These are phyloP conservation scores for Cephalopterus ornatus DNA, from an alignment of 2,113 vertebrate species.

Conservation along the genomic window DNA sequence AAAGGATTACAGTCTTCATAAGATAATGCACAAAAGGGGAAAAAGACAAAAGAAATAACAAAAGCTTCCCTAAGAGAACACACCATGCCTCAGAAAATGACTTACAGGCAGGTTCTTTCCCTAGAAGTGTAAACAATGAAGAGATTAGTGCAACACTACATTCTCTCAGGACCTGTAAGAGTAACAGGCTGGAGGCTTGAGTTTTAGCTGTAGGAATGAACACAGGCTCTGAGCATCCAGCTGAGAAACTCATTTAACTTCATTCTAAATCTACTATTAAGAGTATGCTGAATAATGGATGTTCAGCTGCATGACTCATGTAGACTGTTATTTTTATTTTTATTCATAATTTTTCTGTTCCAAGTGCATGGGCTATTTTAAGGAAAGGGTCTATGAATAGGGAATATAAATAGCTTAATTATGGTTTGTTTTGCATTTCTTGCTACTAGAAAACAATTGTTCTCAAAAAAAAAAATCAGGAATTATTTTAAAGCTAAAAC, in stretches of 20 bases:
- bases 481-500: conserved; percentile 15
- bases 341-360: conserved; percentile 61
- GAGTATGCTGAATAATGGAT: conserved; percentile 8
- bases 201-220: neutral
- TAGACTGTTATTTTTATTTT: conserved; percentile 53
- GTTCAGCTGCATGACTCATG: conserved; percentile 55
- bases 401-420: conserved; percentile 61
- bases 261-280: conserved; percentile 29
- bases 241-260: conserved; percentile 7
- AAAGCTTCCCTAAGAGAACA: neutral
- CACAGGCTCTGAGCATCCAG: neutral
- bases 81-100: neutral
- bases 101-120: neutral
- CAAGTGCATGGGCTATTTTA: conserved; percentile 55
- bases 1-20: neutral
- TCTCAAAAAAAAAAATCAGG: neutral
- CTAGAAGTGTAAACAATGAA: neutral
- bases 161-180: neutral
- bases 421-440: conserved; percentile 46
- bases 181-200: neutral
- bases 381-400: conserved; percentile 50
- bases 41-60: neutral
- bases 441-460: conserved; percentile 57
- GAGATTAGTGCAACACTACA: neutral
- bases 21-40: neutral